phyloP scores from a whole-genome alignment of 2,113 vertebrate species.

The Chaetura pelagica region DNA sequence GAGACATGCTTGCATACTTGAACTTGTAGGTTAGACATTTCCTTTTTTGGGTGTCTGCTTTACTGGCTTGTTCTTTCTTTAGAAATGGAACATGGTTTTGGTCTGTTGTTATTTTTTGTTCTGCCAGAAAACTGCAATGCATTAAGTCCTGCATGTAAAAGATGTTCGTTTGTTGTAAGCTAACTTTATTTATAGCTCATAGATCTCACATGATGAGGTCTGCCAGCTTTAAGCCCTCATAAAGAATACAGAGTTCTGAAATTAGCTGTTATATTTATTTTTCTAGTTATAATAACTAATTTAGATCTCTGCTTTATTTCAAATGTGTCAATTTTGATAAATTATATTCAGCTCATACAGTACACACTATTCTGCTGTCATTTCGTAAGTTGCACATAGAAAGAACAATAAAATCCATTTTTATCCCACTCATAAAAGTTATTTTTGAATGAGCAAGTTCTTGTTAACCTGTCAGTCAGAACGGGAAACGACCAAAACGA shows the following conservation, averaged over 20 bases:
- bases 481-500: background rate
- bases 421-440: background rate
- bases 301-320: background rate
- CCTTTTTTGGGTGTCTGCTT: constrained; percentile 34
- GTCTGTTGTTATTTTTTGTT: constrained; percentile 42
- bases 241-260: constrained; percentile 17
- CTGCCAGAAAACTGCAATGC: constrained; percentile 37
- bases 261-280: constrained; percentile 19
- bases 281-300: background rate
- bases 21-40: constrained; percentile 34
- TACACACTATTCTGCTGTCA: background rate
- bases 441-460: background rate
- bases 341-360: background rate
- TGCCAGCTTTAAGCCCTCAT: constrained; percentile 6
- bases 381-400: background rate
- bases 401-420: background rate
- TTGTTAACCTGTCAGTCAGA: background rate
- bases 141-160: constrained; percentile 27
- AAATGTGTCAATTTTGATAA: constrained; percentile 4
- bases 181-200: constrained; percentile 59
- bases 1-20: constrained; percentile 12
- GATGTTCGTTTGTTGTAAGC: constrained; percentile 33
- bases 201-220: constrained; percentile 18
- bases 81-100: constrained; percentile 18
- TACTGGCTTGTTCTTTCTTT: constrained; percentile 6